These are phyloP conservation scores for Erinaceus europaeus DNA, from an alignment of 2,113 vertebrate genomes.

Conservation along the genomic window DNA sequence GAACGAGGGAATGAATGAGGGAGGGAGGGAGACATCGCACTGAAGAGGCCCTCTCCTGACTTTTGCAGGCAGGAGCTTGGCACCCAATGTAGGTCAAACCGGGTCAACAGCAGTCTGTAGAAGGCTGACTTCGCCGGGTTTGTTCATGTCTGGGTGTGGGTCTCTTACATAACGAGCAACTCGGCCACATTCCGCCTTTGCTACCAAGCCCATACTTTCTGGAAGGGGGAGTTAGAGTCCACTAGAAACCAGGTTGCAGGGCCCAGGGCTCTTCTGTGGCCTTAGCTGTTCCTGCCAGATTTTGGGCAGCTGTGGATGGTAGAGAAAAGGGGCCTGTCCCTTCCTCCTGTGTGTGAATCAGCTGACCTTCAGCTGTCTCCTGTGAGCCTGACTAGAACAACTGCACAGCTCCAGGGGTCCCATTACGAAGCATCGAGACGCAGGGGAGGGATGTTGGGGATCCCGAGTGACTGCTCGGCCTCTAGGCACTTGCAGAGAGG, in stretches of 20 bases:
- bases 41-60: neutral
- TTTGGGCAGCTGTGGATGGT: neutral
- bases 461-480: slow-evolving; percentile 29
- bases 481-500: neutral
- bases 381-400: neutral
- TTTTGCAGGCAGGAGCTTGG: neutral
- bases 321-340: neutral
- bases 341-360: neutral
- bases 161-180: slow-evolving; percentile 42
- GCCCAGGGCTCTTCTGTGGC: neutral
- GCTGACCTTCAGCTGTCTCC: neutral
- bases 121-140: neutral
- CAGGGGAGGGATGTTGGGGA: neutral
- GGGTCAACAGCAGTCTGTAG: neutral
- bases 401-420: neutral
- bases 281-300: neutral
- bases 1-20: too few relatives aligned
- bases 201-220: neutral
- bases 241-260: neutral
- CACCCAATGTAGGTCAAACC: neutral
- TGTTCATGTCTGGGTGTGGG: slow-evolving; percentile 40
- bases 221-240: neutral
- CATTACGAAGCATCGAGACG: neutral
- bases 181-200: neutral
- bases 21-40: too few relatives aligned